These are phyloP conservation scores for Ispidina picta DNA, from an alignment of 2,797 vertebrate species.

Conservation along the genomic window DNA sequence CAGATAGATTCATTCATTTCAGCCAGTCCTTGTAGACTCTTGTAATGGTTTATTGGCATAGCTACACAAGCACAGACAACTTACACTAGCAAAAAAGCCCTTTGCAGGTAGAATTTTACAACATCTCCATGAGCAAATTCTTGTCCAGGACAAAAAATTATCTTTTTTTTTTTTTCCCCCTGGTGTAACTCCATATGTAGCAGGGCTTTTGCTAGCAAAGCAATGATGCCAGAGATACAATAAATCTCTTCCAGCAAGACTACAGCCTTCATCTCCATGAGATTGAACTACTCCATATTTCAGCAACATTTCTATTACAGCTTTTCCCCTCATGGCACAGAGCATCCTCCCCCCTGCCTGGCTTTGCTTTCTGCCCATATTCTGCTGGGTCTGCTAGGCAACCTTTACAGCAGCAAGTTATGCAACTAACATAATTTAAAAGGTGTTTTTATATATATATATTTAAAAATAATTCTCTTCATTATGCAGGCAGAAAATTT, in stretches of 20 bases:
- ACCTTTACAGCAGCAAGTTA: neutral
- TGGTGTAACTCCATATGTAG: neutral
- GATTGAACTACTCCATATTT: neutral
- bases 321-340: neutral
- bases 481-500: neutral
- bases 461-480: neutral
- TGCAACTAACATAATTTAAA: neutral
- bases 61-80: neutral
- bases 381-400: neutral
- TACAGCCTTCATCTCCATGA: slow-evolving; percentile 9
- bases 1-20: neutral
- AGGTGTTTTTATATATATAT: neutral
- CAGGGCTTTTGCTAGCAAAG: neutral
- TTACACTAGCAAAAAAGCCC: neutral
- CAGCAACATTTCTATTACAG: neutral
- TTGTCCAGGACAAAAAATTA: neutral
- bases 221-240: neutral
- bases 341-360: neutral
- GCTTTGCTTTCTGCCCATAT: neutral
- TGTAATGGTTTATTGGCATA: neutral
- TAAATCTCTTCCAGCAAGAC: slow-evolving; percentile 4
- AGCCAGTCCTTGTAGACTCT: neutral
- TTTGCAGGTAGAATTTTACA: neutral
- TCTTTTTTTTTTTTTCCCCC: neutral
- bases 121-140: neutral